Conservation (phyloP, 2,888 invertebrate species). For the Chymomyza procnemis region DNA sequence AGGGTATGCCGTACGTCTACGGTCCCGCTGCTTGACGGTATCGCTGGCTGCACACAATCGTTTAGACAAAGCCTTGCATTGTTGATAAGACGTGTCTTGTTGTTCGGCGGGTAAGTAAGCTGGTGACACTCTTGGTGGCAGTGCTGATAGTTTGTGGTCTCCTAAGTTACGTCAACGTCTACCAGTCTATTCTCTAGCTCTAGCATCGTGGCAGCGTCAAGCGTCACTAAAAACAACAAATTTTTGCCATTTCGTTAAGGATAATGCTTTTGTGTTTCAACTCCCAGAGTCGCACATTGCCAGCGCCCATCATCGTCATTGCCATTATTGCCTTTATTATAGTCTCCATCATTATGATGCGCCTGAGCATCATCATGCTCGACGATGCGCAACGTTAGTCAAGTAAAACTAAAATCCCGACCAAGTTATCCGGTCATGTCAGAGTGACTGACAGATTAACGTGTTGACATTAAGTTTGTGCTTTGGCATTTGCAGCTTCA, state of each 20-base stretch:
- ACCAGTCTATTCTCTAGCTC: too few species aligned
- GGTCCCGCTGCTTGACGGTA: background rate
- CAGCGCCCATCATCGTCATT: slow-evolving; percentile 19
- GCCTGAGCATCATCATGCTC: slow-evolving; percentile 32
- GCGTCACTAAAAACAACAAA: slow-evolving; percentile 53
- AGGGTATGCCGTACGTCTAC: background rate
- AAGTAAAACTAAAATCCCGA: slow-evolving; percentile 30
- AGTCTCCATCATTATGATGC: slow-evolving; percentile 1
- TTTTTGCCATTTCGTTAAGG: slow-evolving; percentile 51
- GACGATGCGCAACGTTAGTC: slow-evolving; percentile 39
- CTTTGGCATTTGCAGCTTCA: slow-evolving; percentile 24
- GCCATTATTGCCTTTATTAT: slow-evolving; percentile 16
- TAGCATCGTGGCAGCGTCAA: slow-evolving; percentile 46
- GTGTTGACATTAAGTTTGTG: slow-evolving; percentile 52
- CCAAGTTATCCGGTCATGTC: background rate
- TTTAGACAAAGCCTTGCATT: slow-evolving; percentile 69
- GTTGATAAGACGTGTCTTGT: slow-evolving; percentile 62
- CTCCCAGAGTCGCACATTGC: slow-evolving; percentile 27
- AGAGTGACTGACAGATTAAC: slow-evolving; percentile 55
- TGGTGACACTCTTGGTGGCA: slow-evolving; percentile 6
- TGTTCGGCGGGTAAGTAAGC: background rate
- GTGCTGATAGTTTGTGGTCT: slow-evolving; percentile 34
- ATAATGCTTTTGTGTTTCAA: slow-evolving; percentile 33
- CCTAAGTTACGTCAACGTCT: slow-evolving; percentile 36
- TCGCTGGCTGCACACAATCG: slow-evolving; percentile 38